These are phyloP conservation scores for Naja naja DNA, from an alignment of 2,113 vertebrate species.

Conservation along the genomic window DNA sequence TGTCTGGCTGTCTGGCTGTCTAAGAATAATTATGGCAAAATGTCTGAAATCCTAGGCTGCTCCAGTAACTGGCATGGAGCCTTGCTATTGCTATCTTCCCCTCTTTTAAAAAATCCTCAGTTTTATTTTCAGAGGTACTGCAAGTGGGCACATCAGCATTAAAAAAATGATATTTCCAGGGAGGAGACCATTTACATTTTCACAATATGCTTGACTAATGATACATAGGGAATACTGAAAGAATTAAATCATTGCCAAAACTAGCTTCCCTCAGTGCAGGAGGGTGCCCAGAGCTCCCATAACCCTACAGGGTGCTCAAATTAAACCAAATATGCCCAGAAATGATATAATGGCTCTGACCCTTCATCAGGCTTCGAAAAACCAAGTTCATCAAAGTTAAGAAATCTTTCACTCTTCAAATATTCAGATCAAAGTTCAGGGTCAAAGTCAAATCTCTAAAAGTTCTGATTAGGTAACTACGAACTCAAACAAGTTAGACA, in stretches of 20 bases:
- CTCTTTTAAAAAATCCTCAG: not conserved
- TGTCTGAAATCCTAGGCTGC: not conserved
- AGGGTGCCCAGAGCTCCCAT: not conserved
- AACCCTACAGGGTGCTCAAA: no score
- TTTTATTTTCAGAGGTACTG: not conserved
- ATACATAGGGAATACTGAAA: no score
- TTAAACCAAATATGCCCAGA: not conserved
- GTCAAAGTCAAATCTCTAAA: conserved; percentile 26
- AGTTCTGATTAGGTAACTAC: not conserved
- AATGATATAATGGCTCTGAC: not conserved
- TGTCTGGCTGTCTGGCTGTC: no score
- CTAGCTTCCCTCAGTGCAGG: not conserved
- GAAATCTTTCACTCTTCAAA: not conserved
- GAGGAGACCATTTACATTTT: not conserved
- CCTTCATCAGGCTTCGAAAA: not conserved
- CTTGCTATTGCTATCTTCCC: not conserved
- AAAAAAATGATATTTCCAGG: not conserved
- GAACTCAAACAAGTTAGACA: conserved; percentile 23
- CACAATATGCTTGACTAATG: not conserved
- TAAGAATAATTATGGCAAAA: not conserved
- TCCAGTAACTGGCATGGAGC: not conserved
- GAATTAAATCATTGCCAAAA: not conserved
- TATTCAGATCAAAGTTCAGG: conserved; percentile 41
- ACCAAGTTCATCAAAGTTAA: accelerated
- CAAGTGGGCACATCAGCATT: not conserved